Conservation (phyloP, 2,797 vertebrate genomes). For the Euphonia xanthogaster region DNA sequence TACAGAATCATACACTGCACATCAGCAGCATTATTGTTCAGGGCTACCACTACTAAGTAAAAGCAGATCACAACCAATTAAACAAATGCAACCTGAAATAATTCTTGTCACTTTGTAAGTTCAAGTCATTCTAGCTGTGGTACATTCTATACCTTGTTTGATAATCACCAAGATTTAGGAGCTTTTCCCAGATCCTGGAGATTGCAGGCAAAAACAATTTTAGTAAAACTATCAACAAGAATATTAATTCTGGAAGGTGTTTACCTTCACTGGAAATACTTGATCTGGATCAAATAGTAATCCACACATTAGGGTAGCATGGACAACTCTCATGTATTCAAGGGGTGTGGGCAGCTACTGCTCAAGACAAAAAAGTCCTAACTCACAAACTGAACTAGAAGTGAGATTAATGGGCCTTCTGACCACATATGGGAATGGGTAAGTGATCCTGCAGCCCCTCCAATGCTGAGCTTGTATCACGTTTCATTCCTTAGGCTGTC, state of each 20-base stretch:
- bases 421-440: constrained; percentile 24
- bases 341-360: neutral
- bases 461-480: neutral
- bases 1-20: neutral
- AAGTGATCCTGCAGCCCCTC: constrained; percentile 33
- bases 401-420: constrained; percentile 46
- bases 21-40: neutral
- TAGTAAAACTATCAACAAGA: neutral
- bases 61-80: neutral
- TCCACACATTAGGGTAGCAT: neutral
- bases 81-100: neutral
- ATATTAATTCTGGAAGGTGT: neutral
- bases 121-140: neutral
- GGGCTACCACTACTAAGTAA: neutral
- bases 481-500: constrained; percentile 53
- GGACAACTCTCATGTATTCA: neutral
- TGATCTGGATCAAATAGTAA: neutral
- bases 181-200: neutral
- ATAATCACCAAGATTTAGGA: neutral
- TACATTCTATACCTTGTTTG: neutral
- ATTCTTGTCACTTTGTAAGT: neutral
- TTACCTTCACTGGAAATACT: neutral
- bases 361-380: neutral
- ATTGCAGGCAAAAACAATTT: neutral
- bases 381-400: constrained; percentile 28